Evolutionary conservation across 2,113 vertebrate species (phyloP).

Genomic region (Alectura lathami): DNA sequence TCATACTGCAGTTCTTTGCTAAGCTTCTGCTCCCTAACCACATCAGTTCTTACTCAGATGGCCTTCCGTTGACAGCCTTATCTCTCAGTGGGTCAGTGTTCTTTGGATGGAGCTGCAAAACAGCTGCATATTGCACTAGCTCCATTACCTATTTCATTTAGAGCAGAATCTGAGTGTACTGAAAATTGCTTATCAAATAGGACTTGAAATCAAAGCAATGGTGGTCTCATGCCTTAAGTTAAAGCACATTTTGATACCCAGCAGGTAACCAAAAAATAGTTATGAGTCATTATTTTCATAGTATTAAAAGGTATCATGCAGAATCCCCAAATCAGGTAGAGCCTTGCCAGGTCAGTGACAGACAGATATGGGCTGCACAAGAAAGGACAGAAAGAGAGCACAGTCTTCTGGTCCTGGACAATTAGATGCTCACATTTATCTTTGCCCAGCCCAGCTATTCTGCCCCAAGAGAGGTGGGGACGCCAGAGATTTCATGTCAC

Average conservation of each 20-base stretch:
- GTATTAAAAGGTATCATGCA: neutral
- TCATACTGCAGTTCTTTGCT: neutral
- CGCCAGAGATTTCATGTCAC: neutral
- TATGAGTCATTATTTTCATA: neutral
- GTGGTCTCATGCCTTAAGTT: neutral
- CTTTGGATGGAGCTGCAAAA: neutral
- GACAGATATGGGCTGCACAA: neutral
- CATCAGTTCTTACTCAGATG: neutral
- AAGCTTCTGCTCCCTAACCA: neutral
- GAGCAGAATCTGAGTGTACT: neutral
- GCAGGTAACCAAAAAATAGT: neutral
- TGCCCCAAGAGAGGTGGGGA: neutral
- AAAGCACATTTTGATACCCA: neutral
- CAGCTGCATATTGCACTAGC: neutral
- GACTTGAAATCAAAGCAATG: slow-evolving; percentile 5
- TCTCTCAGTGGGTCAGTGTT: neutral
- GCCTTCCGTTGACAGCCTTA: neutral
- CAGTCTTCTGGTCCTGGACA: neutral
- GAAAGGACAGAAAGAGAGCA: neutral
- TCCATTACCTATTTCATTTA: neutral
- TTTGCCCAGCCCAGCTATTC: neutral
- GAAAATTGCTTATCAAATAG: neutral
- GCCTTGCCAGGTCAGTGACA: neutral
- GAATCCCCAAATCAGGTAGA: neutral
- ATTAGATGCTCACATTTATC: neutral